Evolutionary conservation across 2,797 vertebrate species (phyloP).

Genomic region (Chiroxiphia lanceolata): DNA sequence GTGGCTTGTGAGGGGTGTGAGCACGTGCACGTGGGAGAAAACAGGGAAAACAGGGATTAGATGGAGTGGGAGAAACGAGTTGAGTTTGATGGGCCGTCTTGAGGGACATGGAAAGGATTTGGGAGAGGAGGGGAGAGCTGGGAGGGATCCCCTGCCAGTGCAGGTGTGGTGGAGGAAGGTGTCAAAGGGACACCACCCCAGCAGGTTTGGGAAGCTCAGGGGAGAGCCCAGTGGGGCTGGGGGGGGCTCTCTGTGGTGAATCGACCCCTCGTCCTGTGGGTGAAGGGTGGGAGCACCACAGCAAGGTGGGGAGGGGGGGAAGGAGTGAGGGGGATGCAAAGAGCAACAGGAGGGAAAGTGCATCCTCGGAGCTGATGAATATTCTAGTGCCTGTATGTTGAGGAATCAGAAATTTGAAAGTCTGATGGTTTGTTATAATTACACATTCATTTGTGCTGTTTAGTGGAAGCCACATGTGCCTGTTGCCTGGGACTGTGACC

Average conservation of each 20-base stretch:
- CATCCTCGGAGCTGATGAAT: conserved; percentile 83
- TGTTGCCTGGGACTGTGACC: conserved; percentile 82
- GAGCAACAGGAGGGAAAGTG: conserved; percentile 47
- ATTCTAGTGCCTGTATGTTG: conserved; percentile 83
- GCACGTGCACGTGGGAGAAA: neutral
- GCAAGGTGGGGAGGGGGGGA: neutral
- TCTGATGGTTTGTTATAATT: conserved; percentile 89
- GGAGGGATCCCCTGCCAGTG: neutral
- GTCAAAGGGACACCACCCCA: neutral
- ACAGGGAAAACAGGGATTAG: neutral
- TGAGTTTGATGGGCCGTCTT: neutral
- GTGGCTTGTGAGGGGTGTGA: neutral
- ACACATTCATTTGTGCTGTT: conserved; percentile 86
- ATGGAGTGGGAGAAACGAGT: neutral
- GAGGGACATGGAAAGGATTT: neutral
- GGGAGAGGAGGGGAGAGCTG: neutral
- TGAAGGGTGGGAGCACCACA: neutral
- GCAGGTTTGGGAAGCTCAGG: neutral
- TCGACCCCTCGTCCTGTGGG: rapidly evolving
- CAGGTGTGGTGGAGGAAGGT: neutral
- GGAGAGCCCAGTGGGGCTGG: neutral
- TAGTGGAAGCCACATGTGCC: conserved; percentile 74
- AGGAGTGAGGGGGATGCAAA: neutral
- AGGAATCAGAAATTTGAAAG: conserved; percentile 82
- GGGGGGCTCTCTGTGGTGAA: neutral